These are phyloP conservation scores for Macquaria australasica DNA, from an alignment of 2,113 vertebrate species.

Conservation along the genomic window DNA sequence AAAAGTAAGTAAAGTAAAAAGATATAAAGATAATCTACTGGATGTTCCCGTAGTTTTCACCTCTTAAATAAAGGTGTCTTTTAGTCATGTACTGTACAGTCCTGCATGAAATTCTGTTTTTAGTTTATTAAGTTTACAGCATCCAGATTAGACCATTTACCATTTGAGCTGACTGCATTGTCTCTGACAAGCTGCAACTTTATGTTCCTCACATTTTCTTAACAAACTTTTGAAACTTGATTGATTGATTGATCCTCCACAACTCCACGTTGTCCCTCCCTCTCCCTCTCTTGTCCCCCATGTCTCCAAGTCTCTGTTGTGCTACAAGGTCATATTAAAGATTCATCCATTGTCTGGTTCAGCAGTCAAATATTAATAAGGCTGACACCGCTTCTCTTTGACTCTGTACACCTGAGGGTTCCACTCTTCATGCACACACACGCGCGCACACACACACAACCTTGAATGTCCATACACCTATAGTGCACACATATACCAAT, in stretches of 20 bases:
- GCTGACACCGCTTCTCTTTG: constrained; percentile 65
- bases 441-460: constrained; percentile 2
- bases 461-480: constrained; percentile 1
- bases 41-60: background rate
- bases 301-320: constrained; percentile 51
- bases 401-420: constrained; percentile 45
- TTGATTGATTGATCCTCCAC: too few species aligned
- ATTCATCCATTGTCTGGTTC: constrained; percentile 70
- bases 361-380: constrained; percentile 78
- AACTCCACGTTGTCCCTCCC: background rate
- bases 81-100: background rate
- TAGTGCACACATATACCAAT: background rate
- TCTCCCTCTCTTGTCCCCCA: background rate
- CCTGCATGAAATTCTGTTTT: background rate
- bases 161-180: background rate
- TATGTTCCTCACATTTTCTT: background rate
- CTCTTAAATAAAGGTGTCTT: background rate
- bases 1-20: background rate
- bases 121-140: too few species aligned
- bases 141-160: background rate
- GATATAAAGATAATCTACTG: background rate
- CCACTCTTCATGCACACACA: background rate
- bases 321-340: constrained; percentile 78
- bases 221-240: background rate
- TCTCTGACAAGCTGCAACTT: background rate